Conservation (phyloP, 2,888 invertebrate species). For the Limnephilus marmoratus region DNA sequence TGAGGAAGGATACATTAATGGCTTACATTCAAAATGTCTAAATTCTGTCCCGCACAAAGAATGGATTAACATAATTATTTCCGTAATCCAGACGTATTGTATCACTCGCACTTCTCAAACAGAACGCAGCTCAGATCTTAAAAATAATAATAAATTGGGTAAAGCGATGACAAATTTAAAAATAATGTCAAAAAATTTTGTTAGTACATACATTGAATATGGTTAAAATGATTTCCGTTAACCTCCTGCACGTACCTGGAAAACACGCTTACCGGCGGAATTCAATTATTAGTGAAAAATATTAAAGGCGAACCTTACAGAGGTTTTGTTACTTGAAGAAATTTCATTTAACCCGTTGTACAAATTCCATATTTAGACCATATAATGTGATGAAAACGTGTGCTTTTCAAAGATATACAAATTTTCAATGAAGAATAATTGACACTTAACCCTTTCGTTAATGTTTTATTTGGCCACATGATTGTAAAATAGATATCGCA, state of each 20-base stretch:
- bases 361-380: background rate
- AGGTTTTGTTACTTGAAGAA: background rate
- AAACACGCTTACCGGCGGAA: background rate
- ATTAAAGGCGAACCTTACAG: background rate
- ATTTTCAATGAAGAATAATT: background rate
- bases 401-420: background rate
- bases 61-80: background rate
- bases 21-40: background rate
- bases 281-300: background rate
- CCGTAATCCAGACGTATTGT: background rate
- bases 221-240: background rate
- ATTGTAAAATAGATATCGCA: background rate
- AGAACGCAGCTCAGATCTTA: no score
- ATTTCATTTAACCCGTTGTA: background rate
- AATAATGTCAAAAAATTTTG: background rate
- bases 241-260: background rate
- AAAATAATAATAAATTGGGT: background rate
- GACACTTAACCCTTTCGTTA: no score
- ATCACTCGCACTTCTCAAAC: no score
- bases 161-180: background rate
- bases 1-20: background rate
- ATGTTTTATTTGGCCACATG: background rate
- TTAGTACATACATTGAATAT: slow-evolving; percentile 2
- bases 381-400: background rate
- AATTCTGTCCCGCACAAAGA: background rate